phyloP scores from a whole-genome alignment of 2,113 vertebrate species.

The Ascaphus truei region DNA sequence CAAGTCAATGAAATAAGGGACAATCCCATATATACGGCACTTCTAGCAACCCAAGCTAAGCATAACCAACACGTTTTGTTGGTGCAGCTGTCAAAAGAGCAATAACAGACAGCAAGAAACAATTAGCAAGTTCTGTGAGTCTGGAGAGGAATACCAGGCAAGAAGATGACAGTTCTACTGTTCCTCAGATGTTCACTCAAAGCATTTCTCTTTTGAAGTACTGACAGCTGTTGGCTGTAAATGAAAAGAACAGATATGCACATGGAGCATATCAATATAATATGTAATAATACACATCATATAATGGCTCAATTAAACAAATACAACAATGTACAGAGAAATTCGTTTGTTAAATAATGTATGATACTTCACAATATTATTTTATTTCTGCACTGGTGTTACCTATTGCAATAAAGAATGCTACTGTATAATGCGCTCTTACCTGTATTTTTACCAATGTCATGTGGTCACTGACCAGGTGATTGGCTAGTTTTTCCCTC shows the following conservation, averaged over 20 bases:
- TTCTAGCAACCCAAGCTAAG: no score
- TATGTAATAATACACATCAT: neutral
- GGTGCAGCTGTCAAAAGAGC: neutral
- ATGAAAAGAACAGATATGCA: neutral
- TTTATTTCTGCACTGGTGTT: no score
- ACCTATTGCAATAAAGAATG: no score
- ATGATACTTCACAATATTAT: neutral
- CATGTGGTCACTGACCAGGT: no score
- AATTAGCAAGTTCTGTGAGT: conserved; percentile 10
- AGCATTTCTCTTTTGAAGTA: neutral
- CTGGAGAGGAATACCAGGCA: conserved; percentile 1
- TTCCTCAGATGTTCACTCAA: conserved; percentile 4
- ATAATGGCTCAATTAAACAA: neutral
- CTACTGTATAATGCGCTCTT: no score
- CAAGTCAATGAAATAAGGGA: no score
- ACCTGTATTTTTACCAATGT: no score
- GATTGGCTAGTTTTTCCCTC: no score
- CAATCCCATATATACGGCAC: no score
- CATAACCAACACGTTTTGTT: neutral
- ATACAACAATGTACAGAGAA: neutral
- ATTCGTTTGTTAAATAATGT: neutral
- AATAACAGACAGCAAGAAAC: conserved; percentile 15
- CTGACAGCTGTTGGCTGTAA: conserved; percentile 9
- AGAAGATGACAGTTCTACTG: neutral
- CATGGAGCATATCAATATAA: neutral